Evolutionary conservation across 2,797 vertebrate genomes (phyloP).

Genomic region (Platyrinchus mystaceus): DNA sequence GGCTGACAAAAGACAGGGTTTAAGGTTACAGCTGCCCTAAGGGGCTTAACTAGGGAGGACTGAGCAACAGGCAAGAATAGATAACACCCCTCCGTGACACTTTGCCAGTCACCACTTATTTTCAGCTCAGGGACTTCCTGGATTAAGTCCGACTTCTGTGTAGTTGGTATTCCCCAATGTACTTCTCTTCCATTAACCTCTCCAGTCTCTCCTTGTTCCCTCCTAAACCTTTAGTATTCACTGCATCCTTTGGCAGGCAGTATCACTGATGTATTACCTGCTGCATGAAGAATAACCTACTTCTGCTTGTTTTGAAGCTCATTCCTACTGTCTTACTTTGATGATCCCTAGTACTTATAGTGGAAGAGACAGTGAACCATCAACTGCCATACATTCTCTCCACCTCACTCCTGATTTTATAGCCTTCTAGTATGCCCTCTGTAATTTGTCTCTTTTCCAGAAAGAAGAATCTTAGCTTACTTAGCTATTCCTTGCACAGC

Average conservation of each 20-base stretch:
- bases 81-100: not conserved
- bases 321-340: not conserved
- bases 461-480: slow-evolving; percentile 14
- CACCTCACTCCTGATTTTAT: slow-evolving; percentile 35
- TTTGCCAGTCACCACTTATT: not conserved
- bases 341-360: not conserved
- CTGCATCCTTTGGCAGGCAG: not conserved
- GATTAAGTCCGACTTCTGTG: not conserved
- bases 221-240: not conserved
- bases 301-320: slow-evolving; percentile 13
- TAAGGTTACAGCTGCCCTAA: not conserved
- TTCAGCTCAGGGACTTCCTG: not conserved
- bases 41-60: not conserved
- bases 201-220: not conserved
- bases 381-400: slow-evolving; percentile 16
- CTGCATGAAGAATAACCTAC: not conserved
- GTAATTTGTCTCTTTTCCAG: slow-evolving; percentile 28
- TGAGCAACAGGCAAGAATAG: not conserved
- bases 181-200: not conserved
- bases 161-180: not conserved
- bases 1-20: not conserved
- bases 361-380: slow-evolving; percentile 23
- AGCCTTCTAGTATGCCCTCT: not conserved
- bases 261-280: not conserved
- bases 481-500: slow-evolving; percentile 55